Base-by-base conservation (phyloP, 92 coral and sea anemone genomes). In the Parazoanthus atlanticus region DNA sequence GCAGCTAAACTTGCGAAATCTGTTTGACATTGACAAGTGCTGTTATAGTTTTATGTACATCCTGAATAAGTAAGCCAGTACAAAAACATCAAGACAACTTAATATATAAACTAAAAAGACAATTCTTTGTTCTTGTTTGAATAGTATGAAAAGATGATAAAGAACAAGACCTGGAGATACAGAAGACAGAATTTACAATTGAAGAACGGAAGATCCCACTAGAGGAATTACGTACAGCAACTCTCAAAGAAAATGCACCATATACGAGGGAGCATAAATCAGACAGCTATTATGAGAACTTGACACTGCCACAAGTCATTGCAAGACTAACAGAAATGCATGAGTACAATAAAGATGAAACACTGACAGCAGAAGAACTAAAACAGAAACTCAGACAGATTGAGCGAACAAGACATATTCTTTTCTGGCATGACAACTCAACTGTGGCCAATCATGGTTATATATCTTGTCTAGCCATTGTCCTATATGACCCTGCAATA, bases 391-490 rank as follows among this genome's bases (percentile, higher is more conserved):
- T 91, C 25, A 66, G 73, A 32, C 40, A 64, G n/a, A n/a, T n/a
- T n/a, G n/a, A n/a, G n/a, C n/a, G n/a, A n/a, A n/a, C n/a, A n/a
- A n/a, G n/a, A n/a, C n/a, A n/a, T n/a, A n/a, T n/a, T 0, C n/a
- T 90, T 29, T 36, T 76, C 81, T 76, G 81, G 81, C 81, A 76
- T 76, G 81, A 41, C 29, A 38, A 38, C 36, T 76, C 80, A 3
- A 76, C 81, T 76, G 81, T 76, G 81, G 81, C 90, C 66, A 90
- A 90, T 66, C 90, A 86, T 86, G 88, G 92, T 46, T 66, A 90
- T 32, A 31, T 90, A 26, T 66, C 79, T 34, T 90, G 92, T 76
- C 38, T 90, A 32, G 76, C 88, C 17, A 38, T 88, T 29, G 65
- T 41, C 67, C 82, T 80, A 10, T 88, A 88, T 38, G 86, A 88